Percentiles rank a stretch among this genome's conserved stretches.
These are phyloP conservation scores for Ostrea edulis DNA, from an alignment of 1,140 invertebrate genomes.

Conservation along the genomic window DNA sequence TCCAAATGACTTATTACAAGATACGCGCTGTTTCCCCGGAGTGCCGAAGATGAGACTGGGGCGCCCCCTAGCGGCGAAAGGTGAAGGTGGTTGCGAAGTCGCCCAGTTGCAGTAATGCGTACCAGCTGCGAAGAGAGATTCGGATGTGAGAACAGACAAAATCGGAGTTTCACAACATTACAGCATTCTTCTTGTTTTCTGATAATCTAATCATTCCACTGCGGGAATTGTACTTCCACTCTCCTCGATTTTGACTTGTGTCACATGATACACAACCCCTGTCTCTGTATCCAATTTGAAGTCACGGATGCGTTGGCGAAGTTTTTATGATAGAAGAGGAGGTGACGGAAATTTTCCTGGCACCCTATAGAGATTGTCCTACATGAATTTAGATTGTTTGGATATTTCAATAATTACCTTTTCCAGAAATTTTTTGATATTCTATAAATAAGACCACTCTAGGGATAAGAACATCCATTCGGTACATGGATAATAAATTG, in stretches of 20 bases:
- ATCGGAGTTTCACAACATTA: slow-evolving; percentile 37
- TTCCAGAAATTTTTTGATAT: no score
- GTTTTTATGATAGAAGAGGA: background rate
- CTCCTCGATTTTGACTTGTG: slow-evolving; percentile 3
- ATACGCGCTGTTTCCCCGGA: slow-evolving; percentile 15
- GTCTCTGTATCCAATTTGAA: slow-evolving; percentile 25
- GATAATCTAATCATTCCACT: slow-evolving; percentile 31
- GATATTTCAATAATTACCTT: background rate
- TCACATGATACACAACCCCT: slow-evolving; percentile 3
- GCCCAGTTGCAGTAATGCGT: slow-evolving; percentile 30
- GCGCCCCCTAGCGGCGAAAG: slow-evolving; percentile 7
- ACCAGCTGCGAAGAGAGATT: slow-evolving; percentile 33
- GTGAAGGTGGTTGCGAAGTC: slow-evolving; percentile 35
- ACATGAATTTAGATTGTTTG: background rate
- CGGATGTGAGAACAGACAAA: slow-evolving; percentile 36
- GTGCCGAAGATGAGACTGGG: slow-evolving; percentile 4
- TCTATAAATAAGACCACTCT: no score
- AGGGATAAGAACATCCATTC: background rate
- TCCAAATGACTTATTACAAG: slow-evolving; percentile 32
- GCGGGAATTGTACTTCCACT: slow-evolving; percentile 26
- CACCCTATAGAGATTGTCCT: background rate
- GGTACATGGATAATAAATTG: background rate
- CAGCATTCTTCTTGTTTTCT: slow-evolving; percentile 35
- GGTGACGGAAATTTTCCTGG: background rate
- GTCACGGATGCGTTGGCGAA: background rate